Conservation (phyloP, 30 jellyfish, hydroid and myxozoan species). For the Mastigias papua region DNA sequence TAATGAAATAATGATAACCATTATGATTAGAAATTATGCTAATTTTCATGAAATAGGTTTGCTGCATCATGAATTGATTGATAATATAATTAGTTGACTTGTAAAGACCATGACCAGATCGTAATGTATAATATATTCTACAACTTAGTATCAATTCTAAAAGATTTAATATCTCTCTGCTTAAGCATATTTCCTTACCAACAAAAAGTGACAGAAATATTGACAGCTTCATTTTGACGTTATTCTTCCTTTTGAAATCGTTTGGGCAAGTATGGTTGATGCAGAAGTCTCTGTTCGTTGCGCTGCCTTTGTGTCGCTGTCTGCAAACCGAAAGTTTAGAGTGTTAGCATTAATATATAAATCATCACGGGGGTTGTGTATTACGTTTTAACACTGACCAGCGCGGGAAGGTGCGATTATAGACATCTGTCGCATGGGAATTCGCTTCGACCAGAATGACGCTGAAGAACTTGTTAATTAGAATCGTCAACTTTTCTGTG, state of each 20-base stretch:
- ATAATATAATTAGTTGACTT: neutral
- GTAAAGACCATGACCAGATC: neutral
- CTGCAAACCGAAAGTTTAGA: neutral
- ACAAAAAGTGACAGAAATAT: neutral
- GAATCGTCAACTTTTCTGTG: neutral
- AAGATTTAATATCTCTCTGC: too few species aligned
- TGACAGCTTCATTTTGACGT: neutral
- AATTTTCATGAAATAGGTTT: too few species aligned
- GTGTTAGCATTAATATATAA: neutral
- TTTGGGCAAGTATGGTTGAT: neutral
- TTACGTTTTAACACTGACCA: neutral
- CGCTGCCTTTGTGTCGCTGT: neutral
- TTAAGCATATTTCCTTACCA: neutral
- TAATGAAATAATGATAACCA: neutral
- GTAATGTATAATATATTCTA: too few species aligned
- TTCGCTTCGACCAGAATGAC: neutral
- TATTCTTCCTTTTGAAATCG: neutral
- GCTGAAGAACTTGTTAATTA: neutral
- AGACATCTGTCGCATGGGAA: neutral
- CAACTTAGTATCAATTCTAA: too few species aligned
- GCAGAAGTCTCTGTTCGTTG: too few species aligned
- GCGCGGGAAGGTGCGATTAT: neutral
- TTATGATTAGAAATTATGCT: neutral
- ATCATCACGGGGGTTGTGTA: neutral
- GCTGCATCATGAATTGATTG: too few species aligned